These are phyloP conservation scores for Agonopterix arenella DNA, from an alignment of 2,888 invertebrate genomes.

Conservation along the genomic window DNA sequence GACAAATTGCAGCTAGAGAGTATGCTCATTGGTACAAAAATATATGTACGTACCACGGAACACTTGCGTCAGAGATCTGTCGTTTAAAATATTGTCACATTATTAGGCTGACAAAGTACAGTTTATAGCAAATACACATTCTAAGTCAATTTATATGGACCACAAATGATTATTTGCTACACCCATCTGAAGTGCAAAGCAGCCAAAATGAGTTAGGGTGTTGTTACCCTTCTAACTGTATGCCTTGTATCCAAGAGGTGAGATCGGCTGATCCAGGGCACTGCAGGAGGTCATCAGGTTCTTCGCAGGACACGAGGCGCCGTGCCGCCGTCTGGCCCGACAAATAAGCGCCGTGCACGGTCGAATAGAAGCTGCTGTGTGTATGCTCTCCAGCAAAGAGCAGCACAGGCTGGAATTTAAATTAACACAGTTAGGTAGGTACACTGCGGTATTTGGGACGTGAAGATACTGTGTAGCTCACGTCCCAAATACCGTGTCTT, in stretches of 20 bases:
- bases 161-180: no score
- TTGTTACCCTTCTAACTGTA: constrained; percentile 79
- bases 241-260: constrained; percentile 92
- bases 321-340: constrained; percentile 91
- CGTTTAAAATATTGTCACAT: no score
- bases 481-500: no score
- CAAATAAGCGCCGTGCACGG: constrained; percentile 95
- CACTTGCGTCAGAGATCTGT: no score
- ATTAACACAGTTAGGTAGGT: neutral
- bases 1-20: constrained; percentile 1
- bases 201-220: neutral
- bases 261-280: constrained; percentile 88
- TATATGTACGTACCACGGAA: no score
- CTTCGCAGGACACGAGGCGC: constrained; percentile 79
- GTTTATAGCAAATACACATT: no score
- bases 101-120: no score
- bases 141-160: no score
- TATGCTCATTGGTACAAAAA: no score
- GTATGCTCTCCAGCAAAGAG: constrained; percentile 97
- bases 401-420: constrained; percentile 83
- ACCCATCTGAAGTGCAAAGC: no score
- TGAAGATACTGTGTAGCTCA: no score
- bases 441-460: no score
- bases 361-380: constrained; percentile 95
- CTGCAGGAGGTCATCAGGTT: constrained; percentile 81